Conservation (phyloP, 2,113 vertebrate genomes). For the Eira barbara region DNA sequence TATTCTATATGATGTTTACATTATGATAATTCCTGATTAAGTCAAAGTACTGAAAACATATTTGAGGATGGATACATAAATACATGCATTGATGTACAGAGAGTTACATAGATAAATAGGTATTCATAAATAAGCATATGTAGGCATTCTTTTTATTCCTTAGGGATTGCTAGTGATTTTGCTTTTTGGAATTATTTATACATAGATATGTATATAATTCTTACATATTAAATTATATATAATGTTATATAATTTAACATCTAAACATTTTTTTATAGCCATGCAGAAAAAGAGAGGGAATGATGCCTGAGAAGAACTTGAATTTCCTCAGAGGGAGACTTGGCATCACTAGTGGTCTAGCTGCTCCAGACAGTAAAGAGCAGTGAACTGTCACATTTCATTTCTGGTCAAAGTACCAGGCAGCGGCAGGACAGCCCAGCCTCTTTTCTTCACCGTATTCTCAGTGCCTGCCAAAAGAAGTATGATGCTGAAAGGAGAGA, state of each 20-base stretch:
- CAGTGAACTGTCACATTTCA: slow-evolving; percentile 24
- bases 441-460: background rate
- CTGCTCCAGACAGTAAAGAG: background rate
- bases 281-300: background rate
- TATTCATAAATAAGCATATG: background rate
- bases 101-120: background rate
- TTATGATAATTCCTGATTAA: background rate
- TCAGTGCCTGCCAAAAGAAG: background rate
- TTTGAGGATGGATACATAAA: background rate
- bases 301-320: background rate
- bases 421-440: background rate
- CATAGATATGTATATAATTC: background rate
- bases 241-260: background rate
- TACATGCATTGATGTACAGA: background rate
- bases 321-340: background rate
- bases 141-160: background rate
- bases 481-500: background rate
- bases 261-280: background rate
- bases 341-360: background rate
- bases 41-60: background rate
- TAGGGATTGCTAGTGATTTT: background rate
- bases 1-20: background rate
- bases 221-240: background rate
- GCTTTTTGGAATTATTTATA: background rate
- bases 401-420: background rate